Percentiles rank a stretch among this genome's conserved stretches.
phyloP scores from a whole-genome alignment of 2,797 vertebrate species.

The Parambassis ranga region DNA sequence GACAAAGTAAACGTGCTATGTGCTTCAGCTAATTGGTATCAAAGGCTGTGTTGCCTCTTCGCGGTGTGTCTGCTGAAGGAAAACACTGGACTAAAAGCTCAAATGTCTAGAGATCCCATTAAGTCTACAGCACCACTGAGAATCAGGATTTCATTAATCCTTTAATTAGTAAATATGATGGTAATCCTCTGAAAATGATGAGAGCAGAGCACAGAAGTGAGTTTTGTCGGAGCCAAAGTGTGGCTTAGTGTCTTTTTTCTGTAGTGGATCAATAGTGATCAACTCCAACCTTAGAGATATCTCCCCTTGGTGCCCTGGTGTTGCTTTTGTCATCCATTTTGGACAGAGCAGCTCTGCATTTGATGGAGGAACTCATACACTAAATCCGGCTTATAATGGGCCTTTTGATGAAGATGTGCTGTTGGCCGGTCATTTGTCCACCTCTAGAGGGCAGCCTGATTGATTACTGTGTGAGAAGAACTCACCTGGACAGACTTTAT shows the following conservation, averaged over 20 bases:
- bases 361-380: not conserved
- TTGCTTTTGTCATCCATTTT: not conserved
- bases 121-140: constrained; percentile 22
- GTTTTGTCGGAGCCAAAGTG: constrained; percentile 3
- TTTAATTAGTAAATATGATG: constrained; percentile 42
- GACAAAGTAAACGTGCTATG: not conserved
- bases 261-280: not conserved
- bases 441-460: not conserved
- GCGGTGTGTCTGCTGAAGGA: not conserved
- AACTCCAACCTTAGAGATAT: constrained; percentile 3
- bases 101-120: constrained; percentile 3
- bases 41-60: constrained; percentile 2
- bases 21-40: not conserved
- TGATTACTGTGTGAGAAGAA: not conserved
- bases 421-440: not conserved
- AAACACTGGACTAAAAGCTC: constrained; percentile 11
- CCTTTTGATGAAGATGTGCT: not conserved
- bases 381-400: not conserved
- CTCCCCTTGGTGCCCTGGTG: not conserved
- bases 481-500: not conserved
- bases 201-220: constrained; percentile 12
- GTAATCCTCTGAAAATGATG: constrained; percentile 37
- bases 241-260: not conserved
- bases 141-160: constrained; percentile 31
- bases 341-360: not conserved